Evolutionary conservation across 1,140 invertebrate genomes (phyloP).

Genomic region (Brachionus koreanus): DNA sequence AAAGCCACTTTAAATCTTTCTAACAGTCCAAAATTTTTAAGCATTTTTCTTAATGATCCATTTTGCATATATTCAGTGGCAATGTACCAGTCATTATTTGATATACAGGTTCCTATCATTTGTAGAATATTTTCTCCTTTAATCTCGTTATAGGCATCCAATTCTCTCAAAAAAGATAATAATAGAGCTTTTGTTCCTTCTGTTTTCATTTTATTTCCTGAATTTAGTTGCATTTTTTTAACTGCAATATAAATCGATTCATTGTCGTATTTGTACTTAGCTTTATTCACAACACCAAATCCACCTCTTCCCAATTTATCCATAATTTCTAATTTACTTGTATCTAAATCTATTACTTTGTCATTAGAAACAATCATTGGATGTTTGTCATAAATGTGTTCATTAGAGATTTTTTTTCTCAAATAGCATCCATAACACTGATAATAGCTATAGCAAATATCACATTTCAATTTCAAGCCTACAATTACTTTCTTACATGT

Average conservation of each 20-base stretch:
- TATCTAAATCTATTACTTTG: too few species aligned
- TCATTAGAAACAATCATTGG: too few species aligned
- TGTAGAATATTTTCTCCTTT: not conserved
- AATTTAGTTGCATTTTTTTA: not conserved
- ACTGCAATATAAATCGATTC: not conserved
- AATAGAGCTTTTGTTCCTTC: not conserved
- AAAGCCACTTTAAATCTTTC: not conserved
- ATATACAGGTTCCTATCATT: not conserved
- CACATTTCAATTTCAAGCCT: too few species aligned
- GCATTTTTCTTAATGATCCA: not conserved
- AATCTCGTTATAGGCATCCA: not conserved
- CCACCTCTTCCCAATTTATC: not conserved
- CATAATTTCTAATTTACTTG: not conserved
- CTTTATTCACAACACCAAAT: not conserved
- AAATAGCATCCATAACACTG: too few species aligned
- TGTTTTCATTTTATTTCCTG: not conserved
- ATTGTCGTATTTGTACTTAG: not conserved
- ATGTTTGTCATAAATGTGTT: too few species aligned
- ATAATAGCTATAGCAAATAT: too few species aligned
- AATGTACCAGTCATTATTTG: not conserved
- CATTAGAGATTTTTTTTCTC: too few species aligned
- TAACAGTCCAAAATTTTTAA: not conserved
- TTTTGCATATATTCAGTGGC: not conserved
- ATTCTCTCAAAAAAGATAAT: not conserved
- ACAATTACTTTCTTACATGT: too few species aligned